Percentiles rank a stretch among this genome's conserved stretches.
phyloP scores from a whole-genome alignment of 2,797 vertebrate genomes.

The Sciurus vulgaris region DNA sequence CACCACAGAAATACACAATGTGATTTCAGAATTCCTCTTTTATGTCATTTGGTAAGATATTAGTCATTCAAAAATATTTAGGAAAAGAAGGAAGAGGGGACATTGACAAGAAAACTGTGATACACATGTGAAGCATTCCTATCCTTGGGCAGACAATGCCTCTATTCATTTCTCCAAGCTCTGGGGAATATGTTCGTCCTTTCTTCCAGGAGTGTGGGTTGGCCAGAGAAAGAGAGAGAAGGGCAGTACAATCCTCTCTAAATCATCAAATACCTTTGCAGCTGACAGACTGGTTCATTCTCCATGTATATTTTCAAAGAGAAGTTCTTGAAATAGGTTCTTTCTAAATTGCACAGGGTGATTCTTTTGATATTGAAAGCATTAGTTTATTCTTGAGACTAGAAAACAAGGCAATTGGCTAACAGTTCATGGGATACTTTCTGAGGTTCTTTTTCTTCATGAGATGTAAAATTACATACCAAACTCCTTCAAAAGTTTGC shows the following conservation, averaged over 20 bases:
- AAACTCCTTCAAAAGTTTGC: background rate
- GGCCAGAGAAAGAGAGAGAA: conserved; percentile 64
- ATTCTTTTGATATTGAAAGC: conserved; percentile 48
- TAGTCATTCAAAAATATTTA: conserved; percentile 85
- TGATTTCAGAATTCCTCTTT: conserved; percentile 82
- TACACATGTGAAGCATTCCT: conserved; percentile 80
- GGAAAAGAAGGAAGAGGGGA: conserved; percentile 72
- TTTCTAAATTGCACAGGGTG: background rate
- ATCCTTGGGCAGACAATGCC: conserved; percentile 82
- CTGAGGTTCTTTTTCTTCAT: conserved; percentile 47
- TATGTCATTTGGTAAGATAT: conserved; percentile 80
- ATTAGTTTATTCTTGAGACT: conserved; percentile 58
- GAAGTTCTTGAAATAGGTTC: conserved; percentile 53
- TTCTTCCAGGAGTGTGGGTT: conserved; percentile 64
- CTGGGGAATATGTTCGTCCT: conserved; percentile 79
- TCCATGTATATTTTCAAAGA: conserved; percentile 57
- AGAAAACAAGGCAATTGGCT: background rate
- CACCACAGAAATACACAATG: conserved; percentile 73
- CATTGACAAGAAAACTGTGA: conserved; percentile 81
- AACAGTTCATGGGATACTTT: background rate
- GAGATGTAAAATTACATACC: background rate
- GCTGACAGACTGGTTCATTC: conserved; percentile 59
- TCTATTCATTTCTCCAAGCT: conserved; percentile 81
- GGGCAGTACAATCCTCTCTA: conserved; percentile 28
- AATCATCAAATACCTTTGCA: conserved; percentile 78